Evolutionary conservation across 2,113 vertebrate genomes (phyloP), one percentile per base, ranked within the genome.

Genomic region (Ciconia maguari): DNA sequence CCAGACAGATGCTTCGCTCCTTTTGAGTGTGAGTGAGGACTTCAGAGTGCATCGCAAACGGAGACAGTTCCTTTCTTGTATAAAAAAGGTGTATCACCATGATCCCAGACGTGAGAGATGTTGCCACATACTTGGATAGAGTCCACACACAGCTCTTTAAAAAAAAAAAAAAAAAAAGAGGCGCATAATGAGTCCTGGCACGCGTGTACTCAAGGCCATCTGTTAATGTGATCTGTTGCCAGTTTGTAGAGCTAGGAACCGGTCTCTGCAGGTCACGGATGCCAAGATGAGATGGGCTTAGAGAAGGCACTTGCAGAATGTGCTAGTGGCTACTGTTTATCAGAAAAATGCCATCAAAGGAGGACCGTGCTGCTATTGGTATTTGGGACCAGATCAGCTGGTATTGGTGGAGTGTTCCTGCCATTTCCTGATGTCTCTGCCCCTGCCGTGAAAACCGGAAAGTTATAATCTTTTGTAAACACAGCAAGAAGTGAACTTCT

Each of bases 151-250:
- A 11, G 82, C 42, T 70, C 58, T 61, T 42, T 2, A 13, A 36
- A 42, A 34, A 60, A 21, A 16, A 42, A 34, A 60, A 21, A 16
- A 30, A 26, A 61, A 19, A 52, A 32, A 15, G 44, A 78, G 34
- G 20, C 30, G 10, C 30, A 68, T 95, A 91, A 92, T 80, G 95
- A 94, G 82, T 81, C 65, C 83, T 87, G 82, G 88, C 86, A 93
- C 5, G 0, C 1, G 1, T 42, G 44, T n/a, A 41, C 57, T 66
- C 26, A 22, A 51, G 80, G 76, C 90, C 84, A 70, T 84, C 85
- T 85, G 92, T 72, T 95, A 88, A 90, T 30, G 46, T 10, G 90
- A 41, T 88, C 81, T 16, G 11, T 64, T 93, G 94, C 82, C 94
- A 94, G n/a, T 72, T 70, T 83, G 61, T 41, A 94, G 46, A 70